Percentiles rank a stretch among this genome's conserved stretches.
Evolutionary conservation across 2,888 invertebrate species (phyloP).

Genomic region (Kryphioiulus occultus): DNA sequence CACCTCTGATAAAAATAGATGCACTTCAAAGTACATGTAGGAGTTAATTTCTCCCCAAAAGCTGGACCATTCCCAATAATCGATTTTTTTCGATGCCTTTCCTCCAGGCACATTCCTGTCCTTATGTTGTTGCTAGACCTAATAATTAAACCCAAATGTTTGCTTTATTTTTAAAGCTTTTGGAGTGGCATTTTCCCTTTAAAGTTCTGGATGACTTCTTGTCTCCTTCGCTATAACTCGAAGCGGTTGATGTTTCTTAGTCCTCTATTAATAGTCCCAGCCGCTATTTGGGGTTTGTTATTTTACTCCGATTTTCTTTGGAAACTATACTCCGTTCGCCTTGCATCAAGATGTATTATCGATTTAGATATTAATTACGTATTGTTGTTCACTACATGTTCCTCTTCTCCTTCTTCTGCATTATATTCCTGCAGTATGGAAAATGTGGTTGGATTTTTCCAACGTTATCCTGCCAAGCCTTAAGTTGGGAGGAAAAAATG

Average conservation of each 20-base stretch:
- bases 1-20: background rate
- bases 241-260: slow-evolving; percentile 38
- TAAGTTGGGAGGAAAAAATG: background rate
- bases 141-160: slow-evolving; percentile 39
- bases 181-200: slow-evolving; percentile 32
- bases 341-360: background rate
- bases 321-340: background rate
- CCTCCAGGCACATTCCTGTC: slow-evolving; percentile 8
- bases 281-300: slow-evolving; percentile 5
- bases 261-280: slow-evolving; percentile 28
- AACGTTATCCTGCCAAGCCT: background rate
- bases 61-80: slow-evolving; percentile 20
- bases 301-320: slow-evolving; percentile 11
- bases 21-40: background rate
- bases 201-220: slow-evolving; percentile 36
- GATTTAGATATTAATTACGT: background rate
- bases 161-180: slow-evolving; percentile 35
- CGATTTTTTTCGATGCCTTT: background rate
- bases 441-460: background rate
- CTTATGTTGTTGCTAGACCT: slow-evolving; percentile 31
- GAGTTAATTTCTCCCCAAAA: background rate
- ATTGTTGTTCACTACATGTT: background rate
- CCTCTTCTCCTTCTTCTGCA: background rate
- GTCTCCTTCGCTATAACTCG: slow-evolving; percentile 13
- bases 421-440: background rate